Evolutionary conservation across 2,797 vertebrate genomes (phyloP), one percentile per base, ranked within the genome.

Genomic region (Karalla daura): DNA sequence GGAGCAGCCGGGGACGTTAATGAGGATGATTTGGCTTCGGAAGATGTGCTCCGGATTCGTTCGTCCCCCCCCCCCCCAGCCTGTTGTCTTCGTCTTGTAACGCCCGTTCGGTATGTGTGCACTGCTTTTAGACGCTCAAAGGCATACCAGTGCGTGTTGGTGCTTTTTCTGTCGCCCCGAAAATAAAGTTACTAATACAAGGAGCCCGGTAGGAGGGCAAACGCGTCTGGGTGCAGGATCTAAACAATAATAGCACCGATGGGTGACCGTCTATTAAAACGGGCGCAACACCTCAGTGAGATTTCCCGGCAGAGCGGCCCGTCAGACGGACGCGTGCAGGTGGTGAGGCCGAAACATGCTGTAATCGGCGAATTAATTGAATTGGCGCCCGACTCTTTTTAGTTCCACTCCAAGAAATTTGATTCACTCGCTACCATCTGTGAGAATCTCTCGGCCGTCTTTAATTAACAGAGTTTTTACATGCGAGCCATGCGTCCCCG

Each of bases 1-100:
- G 46, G 61, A 83, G 53, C 58, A 70, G 81, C 47, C 27, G 51
- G 78, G 53, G 71, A 73, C 15, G 30, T 62, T 74, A 69, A 74
- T 72, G 51, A 76, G 69, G 33, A 72, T 7, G 47, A 80, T 81
- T 85, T 67, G 76, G 74, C 49, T 77, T 40, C 52, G 60, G 78
- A 46, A 21, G 70, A 64, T 63, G 49, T 56, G 47, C 47, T 74
- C 45, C 9, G 63, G 51, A 80, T 88, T 91, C 75, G 63, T 78
- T 74, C 63, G 20, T 32, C 5, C 2, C 17, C 7, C 45, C 13
- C 33, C 47, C 23, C 49, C 8, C 45, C 8, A 7, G n/a, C 28
- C n/a, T n/a, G n/a, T n/a, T 12, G 23, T 65, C 36, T 63, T 17
- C 40, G 53, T 30, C 44, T 45, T 46, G 40, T 32, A 3, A n/a